Evolutionary conservation across 2,888 invertebrate genomes (phyloP).

Genomic region (Eupithecia pulchellata): DNA sequence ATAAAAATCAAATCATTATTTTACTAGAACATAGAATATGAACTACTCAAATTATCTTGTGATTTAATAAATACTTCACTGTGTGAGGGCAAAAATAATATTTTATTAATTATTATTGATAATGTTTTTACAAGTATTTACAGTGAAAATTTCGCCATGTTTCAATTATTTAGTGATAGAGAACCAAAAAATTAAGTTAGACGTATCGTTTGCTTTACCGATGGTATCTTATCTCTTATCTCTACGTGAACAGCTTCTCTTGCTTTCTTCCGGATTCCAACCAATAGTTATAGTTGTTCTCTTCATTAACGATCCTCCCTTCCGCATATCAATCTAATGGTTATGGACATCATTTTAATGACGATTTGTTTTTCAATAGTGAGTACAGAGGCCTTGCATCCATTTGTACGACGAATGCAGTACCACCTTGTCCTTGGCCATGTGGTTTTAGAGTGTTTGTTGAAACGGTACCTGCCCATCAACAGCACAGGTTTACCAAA

Average conservation of each 20-base stretch:
- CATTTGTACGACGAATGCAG: constrained; percentile 29
- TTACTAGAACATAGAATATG: neutral
- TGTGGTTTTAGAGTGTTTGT: constrained; percentile 42
- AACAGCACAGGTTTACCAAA: constrained; percentile 51
- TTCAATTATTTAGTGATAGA: neutral
- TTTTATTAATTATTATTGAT: neutral
- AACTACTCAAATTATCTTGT: neutral
- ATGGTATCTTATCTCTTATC: no score
- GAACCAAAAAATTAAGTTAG: neutral
- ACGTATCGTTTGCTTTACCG: neutral
- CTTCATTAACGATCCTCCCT: no score
- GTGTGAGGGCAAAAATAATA: neutral
- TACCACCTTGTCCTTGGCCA: constrained; percentile 50
- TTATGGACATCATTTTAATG: constrained; percentile 44
- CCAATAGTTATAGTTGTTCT: no score
- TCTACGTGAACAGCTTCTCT: neutral
- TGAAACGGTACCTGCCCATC: constrained; percentile 47
- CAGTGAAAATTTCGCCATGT: neutral
- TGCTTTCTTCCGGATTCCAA: neutral
- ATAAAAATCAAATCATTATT: neutral
- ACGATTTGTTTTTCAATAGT: constrained; percentile 53
- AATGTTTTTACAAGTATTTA: neutral
- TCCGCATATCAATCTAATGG: neutral
- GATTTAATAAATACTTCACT: neutral
- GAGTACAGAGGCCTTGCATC: constrained; percentile 45